Evolutionary conservation across 2,797 vertebrate genomes (phyloP), one percentile per base, ranked within the genome.

Genomic region (Acomys russatus): DNA sequence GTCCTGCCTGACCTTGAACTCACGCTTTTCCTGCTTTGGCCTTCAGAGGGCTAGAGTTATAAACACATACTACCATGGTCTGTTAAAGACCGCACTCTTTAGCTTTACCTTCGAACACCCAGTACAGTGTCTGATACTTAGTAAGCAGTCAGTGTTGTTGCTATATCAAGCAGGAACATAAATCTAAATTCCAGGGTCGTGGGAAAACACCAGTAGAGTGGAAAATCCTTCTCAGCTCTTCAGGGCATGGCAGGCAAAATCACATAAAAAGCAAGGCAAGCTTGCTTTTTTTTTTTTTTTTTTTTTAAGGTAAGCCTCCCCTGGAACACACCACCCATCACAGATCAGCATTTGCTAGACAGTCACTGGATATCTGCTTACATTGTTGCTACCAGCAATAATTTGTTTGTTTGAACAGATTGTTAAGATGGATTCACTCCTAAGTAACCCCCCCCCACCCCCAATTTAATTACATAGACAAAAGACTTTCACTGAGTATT

Each of bases 381-480:
- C 28, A 38, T 92, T 88, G 59, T 20, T 3, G 3, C 35, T 49
- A 6, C 86, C 79, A 91, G 63, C 89, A 93, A 6, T 54, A 38
- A 5, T 20, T 30, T 86, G 35, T 22, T 95, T 77, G 73, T 96
- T 61, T 93, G 61, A 83, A 68, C 56, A 35, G 64, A 63, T 54
- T 85, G 44, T 90, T 92, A 94, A 83, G 44, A 87, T 83, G 90
- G 82, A 71, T 83, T 97, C 90, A 73, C 22, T 70, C 88, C 64
- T 78, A 94, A 63, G 95, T 61, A 90, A 92, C 51, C 56, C 44
- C 44, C 44, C 14, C 54, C n/a, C n/a, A n/a, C 14, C 90, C 71
- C 74, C 96, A 87, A 54, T 97, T 97, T 95, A 94, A 76, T 94
- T 79, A 92, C 51, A 73, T 92, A 86, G 92, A 49, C 5, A 30